Evolutionary conservation across 2,888 invertebrate genomes (phyloP).

Genomic region (Stictocephala bisonia): DNA sequence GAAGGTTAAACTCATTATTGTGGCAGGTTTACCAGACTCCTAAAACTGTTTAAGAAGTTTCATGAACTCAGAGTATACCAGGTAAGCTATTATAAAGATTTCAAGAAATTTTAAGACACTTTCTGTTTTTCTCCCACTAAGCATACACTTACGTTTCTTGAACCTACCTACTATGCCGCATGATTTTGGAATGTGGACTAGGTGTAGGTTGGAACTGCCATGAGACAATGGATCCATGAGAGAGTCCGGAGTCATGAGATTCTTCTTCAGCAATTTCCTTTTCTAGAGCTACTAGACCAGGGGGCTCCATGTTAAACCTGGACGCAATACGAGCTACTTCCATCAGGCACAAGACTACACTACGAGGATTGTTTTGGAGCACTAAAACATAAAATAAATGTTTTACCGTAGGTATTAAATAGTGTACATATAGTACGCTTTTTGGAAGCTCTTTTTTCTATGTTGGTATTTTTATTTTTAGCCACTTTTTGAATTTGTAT

Average conservation of each 20-base stretch:
- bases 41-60: too few species aligned
- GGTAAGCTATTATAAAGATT: too few species aligned
- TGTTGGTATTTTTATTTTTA: neutral
- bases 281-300: constrained; percentile 83
- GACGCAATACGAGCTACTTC: constrained; percentile 87
- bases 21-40: too few species aligned
- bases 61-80: too few species aligned
- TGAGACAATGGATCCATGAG: constrained; percentile 67
- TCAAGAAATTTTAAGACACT: too few species aligned
- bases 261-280: constrained; percentile 88
- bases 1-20: too few species aligned
- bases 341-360: constrained; percentile 85
- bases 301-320: constrained; percentile 82
- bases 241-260: constrained; percentile 71
- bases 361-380: constrained; percentile 84
- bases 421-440: too few species aligned
- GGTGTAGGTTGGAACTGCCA: constrained; percentile 76
- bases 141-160: too few species aligned
- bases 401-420: neutral
- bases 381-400: constrained; percentile 71
- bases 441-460: neutral
- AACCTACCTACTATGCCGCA: constrained; percentile 68
- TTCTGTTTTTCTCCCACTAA: too few species aligned
- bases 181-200: constrained; percentile 64
- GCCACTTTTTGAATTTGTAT: neutral